phyloP scores from a whole-genome alignment of 2,113 vertebrate species.

The Sinocyclocheilus maitianheensis region DNA sequence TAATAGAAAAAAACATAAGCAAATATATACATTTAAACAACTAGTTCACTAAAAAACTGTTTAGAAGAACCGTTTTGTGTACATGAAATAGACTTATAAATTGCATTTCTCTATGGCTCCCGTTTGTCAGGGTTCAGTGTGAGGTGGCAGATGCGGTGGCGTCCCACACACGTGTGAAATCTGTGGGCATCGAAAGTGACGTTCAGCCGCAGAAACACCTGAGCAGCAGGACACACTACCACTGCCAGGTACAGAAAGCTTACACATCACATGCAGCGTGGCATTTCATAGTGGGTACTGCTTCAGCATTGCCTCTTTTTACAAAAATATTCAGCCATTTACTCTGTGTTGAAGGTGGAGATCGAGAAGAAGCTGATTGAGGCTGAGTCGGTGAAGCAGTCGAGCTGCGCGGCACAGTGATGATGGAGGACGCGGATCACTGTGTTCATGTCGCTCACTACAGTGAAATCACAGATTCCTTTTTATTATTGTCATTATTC shows the following conservation, averaged over 20 bases:
- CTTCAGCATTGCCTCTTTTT: not conserved
- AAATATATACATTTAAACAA: too few species aligned
- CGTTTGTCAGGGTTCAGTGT: conserved; percentile 89
- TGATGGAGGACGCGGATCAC: not conserved
- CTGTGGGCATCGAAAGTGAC: conserved; percentile 86
- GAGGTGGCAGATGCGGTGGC: conserved; percentile 80
- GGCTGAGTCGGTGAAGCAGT: conserved; percentile 81
- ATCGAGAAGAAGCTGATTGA: conserved; percentile 95
- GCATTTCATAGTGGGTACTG: not conserved
- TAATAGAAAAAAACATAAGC: too few species aligned
- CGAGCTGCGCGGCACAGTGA: conserved; percentile 85
- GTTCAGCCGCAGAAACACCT: conserved; percentile 92
- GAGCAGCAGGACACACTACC: conserved; percentile 85
- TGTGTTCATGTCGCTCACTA: too few species aligned
- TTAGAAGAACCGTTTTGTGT: too few species aligned
- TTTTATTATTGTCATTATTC: not conserved
- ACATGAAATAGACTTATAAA: too few species aligned
- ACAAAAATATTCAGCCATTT: not conserved
- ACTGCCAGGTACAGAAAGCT: conserved; percentile 81
- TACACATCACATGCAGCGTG: too few species aligned
- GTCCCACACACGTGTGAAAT: conserved; percentile 84
- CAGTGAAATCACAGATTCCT: not conserved
- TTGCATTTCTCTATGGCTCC: conserved; percentile 76
- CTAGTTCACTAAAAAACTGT: too few species aligned
- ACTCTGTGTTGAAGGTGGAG: conserved; percentile 80